These are phyloP conservation scores for Laspeyria flexula DNA, from an alignment of 2,888 invertebrate genomes.

Conservation along the genomic window DNA sequence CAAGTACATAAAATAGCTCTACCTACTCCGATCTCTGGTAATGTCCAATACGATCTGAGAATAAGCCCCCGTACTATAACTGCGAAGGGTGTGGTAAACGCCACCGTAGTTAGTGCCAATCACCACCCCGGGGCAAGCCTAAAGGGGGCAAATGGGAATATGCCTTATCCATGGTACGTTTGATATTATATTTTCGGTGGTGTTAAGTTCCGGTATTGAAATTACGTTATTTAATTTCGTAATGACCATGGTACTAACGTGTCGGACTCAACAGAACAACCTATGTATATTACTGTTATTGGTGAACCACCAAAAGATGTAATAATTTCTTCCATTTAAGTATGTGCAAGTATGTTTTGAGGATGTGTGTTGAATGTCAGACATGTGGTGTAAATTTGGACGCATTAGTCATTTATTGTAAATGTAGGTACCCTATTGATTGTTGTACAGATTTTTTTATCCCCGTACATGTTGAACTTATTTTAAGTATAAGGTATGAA, in stretches of 20 bases:
- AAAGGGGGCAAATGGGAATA: too few species aligned
- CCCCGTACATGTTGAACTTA: slow-evolving; percentile 70
- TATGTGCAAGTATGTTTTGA: slow-evolving; percentile 9
- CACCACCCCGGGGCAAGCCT: too few species aligned
- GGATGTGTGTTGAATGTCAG: slow-evolving; percentile 34
- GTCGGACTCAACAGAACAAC: slow-evolving; percentile 26
- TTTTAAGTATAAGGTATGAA: slow-evolving; percentile 78
- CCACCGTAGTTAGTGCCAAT: too few species aligned
- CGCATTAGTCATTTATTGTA: slow-evolving; percentile 66
- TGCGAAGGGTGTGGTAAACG: too few species aligned
- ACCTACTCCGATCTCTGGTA: too few species aligned
- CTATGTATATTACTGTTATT: slow-evolving; percentile 11
- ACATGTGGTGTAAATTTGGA: slow-evolving; percentile 69
- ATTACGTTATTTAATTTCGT: slow-evolving; percentile 21
- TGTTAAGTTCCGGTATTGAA: slow-evolving; percentile 21
- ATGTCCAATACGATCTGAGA: too few species aligned
- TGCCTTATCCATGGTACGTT: slow-evolving; percentile 40
- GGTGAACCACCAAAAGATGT: slow-evolving; percentile 9
- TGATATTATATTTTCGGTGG: slow-evolving; percentile 29
- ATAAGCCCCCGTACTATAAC: too few species aligned
- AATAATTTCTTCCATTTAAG: slow-evolving; percentile 30
- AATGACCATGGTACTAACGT: slow-evolving; percentile 25
- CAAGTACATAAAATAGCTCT: too few species aligned
- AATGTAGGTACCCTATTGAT: slow-evolving; percentile 70
- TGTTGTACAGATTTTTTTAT: slow-evolving; percentile 76